These are phyloP conservation scores for Lutraria rhynchaena DNA, from an alignment of 1,140 invertebrate species.

Conservation along the genomic window DNA sequence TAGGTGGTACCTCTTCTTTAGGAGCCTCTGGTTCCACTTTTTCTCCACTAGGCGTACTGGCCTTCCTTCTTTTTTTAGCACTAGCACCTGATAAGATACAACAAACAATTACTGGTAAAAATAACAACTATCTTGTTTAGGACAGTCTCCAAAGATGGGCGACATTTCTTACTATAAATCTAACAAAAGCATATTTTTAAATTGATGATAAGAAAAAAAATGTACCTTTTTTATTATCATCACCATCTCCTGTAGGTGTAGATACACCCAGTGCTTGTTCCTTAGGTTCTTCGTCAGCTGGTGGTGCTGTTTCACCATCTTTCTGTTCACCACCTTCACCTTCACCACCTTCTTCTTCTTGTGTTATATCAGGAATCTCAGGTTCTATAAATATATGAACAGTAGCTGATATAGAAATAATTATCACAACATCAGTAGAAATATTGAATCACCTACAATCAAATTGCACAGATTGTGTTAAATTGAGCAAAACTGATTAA, in stretches of 20 bases:
- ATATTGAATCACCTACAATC: no score
- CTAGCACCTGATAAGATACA: constrained; percentile 20
- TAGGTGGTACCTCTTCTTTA: constrained; percentile 56
- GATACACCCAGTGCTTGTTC: constrained; percentile 74
- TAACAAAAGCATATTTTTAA: background rate
- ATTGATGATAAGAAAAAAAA: background rate
- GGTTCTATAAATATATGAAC: constrained; percentile 71
- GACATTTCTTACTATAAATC: background rate
- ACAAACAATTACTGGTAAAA: no score
- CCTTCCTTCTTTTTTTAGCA: constrained; percentile 68
- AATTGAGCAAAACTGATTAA: no score
- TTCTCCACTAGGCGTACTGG: constrained; percentile 63
- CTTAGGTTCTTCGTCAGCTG: constrained; percentile 62
- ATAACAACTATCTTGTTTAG: no score
- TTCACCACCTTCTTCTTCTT: constrained; percentile 74
- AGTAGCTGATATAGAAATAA: no score
- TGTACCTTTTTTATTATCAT: constrained; percentile 66
- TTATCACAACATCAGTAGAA: no score
- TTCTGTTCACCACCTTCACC: constrained; percentile 62
- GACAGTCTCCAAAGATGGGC: no score
- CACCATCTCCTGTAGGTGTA: constrained; percentile 63
- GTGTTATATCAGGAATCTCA: constrained; percentile 80
- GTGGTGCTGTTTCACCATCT: constrained; percentile 41
- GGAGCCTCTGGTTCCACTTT: constrained; percentile 54
- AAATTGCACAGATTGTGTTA: no score